Percentiles rank a stretch among this genome's conserved stretches.
Evolutionary conservation across 2,797 vertebrate genomes (phyloP).

Genomic region (Argentina silus): DNA sequence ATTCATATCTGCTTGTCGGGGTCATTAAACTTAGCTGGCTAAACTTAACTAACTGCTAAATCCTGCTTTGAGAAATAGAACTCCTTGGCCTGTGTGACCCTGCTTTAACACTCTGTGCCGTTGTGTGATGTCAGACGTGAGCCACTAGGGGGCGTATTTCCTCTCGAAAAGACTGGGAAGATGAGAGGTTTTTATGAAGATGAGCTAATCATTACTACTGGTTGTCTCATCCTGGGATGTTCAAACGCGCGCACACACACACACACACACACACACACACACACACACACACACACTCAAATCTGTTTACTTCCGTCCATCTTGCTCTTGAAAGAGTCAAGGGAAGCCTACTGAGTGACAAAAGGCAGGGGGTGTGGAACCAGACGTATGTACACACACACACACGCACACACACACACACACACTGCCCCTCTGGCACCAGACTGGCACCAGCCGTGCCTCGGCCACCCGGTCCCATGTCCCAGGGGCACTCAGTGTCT

Average conservation of each 20-base stretch:
- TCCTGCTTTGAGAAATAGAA: too few relatives aligned
- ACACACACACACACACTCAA: slow-evolving; percentile 16
- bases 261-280: slow-evolving; percentile 20
- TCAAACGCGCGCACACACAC: slow-evolving; percentile 8
- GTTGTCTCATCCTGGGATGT: slow-evolving; percentile 12
- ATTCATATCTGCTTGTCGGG: too few relatives aligned
- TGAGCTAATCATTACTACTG: background rate
- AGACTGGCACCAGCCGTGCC: slow-evolving; percentile 35
- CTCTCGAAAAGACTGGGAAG: background rate
- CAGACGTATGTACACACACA: slow-evolving; percentile 3
- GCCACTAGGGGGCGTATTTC: slow-evolving; percentile 37
- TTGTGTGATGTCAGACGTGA: slow-evolving; percentile 19
- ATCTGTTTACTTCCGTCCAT: slow-evolving; percentile 32
- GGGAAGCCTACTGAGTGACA: slow-evolving; percentile 32
- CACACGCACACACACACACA: slow-evolving; percentile 24
- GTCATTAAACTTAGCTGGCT: too few relatives aligned
- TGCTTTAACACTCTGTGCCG: slow-evolving; percentile 4
- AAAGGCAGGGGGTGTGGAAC: slow-evolving; percentile 26
- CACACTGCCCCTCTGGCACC: slow-evolving; percentile 34
- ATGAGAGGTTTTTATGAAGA: background rate
- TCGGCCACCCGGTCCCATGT: slow-evolving; percentile 41
- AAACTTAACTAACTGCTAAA: too few relatives aligned
- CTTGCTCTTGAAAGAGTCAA: slow-evolving; percentile 43
- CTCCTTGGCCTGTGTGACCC: background rate
- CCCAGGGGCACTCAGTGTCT: slow-evolving; percentile 46